Percentiles rank a stretch among this genome's conserved stretches.
Evolutionary conservation across 2,888 invertebrate genomes (phyloP).

Genomic region (Drosophila vallismaia): DNA sequence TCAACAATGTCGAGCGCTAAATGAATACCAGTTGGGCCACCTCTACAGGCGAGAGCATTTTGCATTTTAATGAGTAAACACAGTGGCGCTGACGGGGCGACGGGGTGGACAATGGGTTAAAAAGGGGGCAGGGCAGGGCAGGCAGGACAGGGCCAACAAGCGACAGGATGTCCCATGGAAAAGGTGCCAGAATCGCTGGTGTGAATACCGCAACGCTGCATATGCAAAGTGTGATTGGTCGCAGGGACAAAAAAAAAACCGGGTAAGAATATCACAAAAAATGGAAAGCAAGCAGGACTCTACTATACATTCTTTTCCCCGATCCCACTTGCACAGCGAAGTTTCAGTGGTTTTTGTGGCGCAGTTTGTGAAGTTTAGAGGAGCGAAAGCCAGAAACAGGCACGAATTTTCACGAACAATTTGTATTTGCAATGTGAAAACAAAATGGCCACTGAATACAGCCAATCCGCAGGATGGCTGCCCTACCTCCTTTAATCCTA

Average conservation of each 20-base stretch:
- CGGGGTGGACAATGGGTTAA: not conserved
- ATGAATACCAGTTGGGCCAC: slow-evolving; percentile 26
- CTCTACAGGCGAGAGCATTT: slow-evolving; percentile 64
- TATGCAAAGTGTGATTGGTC: slow-evolving; percentile 59
- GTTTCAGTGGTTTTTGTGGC: slow-evolving; percentile 20
- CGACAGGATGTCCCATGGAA: slow-evolving; percentile 26
- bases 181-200: slow-evolving; percentile 33
- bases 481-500: not conserved
- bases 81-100: slow-evolving; percentile 2
- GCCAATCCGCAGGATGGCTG: slow-evolving; percentile 23
- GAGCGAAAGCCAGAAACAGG: slow-evolving; percentile 7
- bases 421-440: slow-evolving; percentile 73
- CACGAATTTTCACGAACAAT: slow-evolving; percentile 53
- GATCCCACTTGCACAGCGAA: slow-evolving; percentile 11
- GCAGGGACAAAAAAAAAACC: slow-evolving; percentile 18
- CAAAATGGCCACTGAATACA: slow-evolving; percentile 65
- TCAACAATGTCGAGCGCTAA: slow-evolving; percentile 33
- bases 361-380: slow-evolving; percentile 31
- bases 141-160: not conserved
- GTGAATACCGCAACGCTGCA: slow-evolving; percentile 55
- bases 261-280: slow-evolving; percentile 23
- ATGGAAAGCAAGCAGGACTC: slow-evolving; percentile 22
- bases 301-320: not conserved
- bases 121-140: slow-evolving; percentile 3
- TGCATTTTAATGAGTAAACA: slow-evolving; percentile 79